phyloP scores from a whole-genome alignment of 1,140 invertebrate species.

The Apis laboriosa region DNA sequence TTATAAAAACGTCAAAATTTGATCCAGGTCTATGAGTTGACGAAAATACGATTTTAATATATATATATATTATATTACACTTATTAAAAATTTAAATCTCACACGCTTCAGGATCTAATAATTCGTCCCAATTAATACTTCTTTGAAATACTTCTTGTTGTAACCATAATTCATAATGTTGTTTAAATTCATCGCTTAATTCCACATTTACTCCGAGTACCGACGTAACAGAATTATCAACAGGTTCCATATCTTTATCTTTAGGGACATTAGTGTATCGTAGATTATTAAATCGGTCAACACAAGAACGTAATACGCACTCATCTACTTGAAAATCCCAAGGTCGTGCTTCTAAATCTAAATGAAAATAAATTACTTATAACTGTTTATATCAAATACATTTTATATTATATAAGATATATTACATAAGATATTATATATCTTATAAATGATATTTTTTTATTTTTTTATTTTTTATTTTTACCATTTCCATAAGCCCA shows the following conservation, averaged over 20 bases:
- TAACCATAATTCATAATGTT: conserved; percentile 97
- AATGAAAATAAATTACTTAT: conserved; percentile 16
- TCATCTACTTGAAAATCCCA: conserved; percentile 99
- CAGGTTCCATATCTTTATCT: conserved; percentile 88
- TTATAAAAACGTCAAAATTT: conserved; percentile 60
- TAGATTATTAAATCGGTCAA: conserved; percentile 97
- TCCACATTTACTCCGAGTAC: conserved; percentile 90
- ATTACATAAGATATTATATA: not conserved
- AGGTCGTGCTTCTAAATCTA: conserved; percentile 96
- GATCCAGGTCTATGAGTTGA: conserved; percentile 55
- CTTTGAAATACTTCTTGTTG: conserved; percentile 97
- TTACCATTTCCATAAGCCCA: conserved; percentile 99
- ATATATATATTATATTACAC: conserved; percentile 41
- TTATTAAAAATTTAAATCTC: conserved; percentile 70
- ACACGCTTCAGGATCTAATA: conserved; percentile 73
- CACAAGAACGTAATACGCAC: conserved; percentile 94
- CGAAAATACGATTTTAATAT: conserved; percentile 53
- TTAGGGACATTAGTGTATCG: conserved; percentile 86
- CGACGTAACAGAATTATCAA: conserved; percentile 92
- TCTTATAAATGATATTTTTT: conserved; percentile 35
- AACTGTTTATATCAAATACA: not conserved
- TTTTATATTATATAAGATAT: not conserved
- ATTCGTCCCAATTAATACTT: conserved; percentile 88
- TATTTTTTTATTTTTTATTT: too few relatives aligned
- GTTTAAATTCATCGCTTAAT: conserved; percentile 97